phyloP scores from a whole-genome alignment of 2,113 vertebrate species.

The Macaca nemestrina region DNA sequence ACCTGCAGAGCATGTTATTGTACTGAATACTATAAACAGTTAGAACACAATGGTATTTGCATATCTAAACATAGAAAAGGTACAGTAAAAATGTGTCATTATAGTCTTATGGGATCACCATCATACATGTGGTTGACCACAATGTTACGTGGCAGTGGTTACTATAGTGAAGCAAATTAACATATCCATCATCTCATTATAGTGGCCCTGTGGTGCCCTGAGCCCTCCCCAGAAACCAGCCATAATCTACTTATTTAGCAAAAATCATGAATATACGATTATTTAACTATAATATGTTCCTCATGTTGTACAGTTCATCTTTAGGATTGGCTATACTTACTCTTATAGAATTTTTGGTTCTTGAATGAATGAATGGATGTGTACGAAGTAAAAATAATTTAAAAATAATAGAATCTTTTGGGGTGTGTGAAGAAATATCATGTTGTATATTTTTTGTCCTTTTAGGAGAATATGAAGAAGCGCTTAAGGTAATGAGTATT shows the following conservation, averaged over 20 bases:
- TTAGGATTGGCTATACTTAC: background rate
- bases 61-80: background rate
- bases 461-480: constrained; percentile 97
- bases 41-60: background rate
- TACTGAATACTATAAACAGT: background rate
- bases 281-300: background rate
- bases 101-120: background rate
- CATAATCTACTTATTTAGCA: background rate
- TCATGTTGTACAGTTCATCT: background rate
- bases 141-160: background rate
- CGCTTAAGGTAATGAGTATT: constrained; percentile 92
- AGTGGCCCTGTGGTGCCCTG: background rate
- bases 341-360: background rate
- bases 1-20: background rate
- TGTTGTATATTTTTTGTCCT: constrained; percentile 63
- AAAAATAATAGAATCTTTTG: background rate
- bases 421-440: background rate
- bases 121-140: background rate
- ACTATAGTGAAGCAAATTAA: background rate
- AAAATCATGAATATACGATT: background rate
- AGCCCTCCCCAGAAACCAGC: background rate
- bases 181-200: background rate
- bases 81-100: background rate
- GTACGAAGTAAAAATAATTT: no score
- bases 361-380: no score